Evolutionary conservation across 2,113 vertebrate genomes (phyloP).

Genomic region (Azemiops feae): DNA sequence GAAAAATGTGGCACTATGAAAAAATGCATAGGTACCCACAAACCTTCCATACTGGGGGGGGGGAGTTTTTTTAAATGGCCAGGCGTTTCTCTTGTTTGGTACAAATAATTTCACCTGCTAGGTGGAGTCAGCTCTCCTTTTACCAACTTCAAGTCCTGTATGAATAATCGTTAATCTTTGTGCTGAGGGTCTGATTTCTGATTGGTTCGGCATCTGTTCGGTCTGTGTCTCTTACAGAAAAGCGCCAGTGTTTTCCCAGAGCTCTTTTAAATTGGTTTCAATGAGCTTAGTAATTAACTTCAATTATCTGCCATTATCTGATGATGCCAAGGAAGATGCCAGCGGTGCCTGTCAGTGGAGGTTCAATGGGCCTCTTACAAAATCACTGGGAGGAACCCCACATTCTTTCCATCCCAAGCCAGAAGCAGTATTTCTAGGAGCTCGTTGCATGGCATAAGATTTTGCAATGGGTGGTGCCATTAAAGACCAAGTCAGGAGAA

Average conservation of each 20-base stretch:
- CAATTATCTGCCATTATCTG: constrained; percentile 30
- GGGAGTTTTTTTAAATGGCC: background rate
- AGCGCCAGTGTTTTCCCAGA: background rate
- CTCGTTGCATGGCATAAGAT: background rate
- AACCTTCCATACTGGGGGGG: background rate
- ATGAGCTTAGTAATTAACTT: constrained; percentile 27
- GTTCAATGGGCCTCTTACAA: constrained; percentile 9
- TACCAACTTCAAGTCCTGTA: background rate
- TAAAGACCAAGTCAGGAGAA: background rate
- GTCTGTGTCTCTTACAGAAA: background rate
- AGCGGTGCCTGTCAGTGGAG: background rate
- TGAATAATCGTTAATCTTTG: background rate
- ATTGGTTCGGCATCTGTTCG: background rate
- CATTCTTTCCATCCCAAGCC: constrained; percentile 17
- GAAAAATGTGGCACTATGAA: background rate
- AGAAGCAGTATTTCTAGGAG: background rate
- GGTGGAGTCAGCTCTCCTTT: background rate
- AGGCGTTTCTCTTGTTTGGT: background rate
- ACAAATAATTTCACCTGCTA: background rate
- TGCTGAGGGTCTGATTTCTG: background rate
- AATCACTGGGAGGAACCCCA: constrained; percentile 23
- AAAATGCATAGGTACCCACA: background rate
- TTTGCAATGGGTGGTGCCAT: background rate
- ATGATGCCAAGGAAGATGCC: constrained; percentile 14
- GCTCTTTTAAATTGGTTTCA: constrained; percentile 33